These are phyloP conservation scores for Philaenus spumarius DNA, from an alignment of 1,140 invertebrate species.

Conservation along the genomic window DNA sequence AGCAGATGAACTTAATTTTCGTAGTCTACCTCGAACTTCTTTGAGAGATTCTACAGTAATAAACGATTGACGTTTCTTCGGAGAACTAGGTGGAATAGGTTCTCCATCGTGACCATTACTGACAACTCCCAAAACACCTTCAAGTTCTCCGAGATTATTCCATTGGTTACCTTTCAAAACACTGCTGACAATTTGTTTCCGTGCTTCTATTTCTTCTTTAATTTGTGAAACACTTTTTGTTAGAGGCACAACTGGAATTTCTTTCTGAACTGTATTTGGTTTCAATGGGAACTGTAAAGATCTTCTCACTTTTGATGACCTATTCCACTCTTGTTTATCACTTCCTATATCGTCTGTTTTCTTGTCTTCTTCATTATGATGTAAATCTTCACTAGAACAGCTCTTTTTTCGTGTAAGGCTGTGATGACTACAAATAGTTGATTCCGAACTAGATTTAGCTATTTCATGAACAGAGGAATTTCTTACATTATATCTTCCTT, in stretches of 20 bases:
- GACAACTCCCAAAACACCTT: slow-evolving; percentile 9
- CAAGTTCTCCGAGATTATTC: slow-evolving; percentile 16
- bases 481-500: background rate
- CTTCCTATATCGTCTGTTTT: background rate
- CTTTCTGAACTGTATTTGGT: slow-evolving; percentile 18
- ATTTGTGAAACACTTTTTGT: slow-evolving; percentile 12
- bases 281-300: slow-evolving; percentile 54
- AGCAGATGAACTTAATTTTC: slow-evolving; percentile 30
- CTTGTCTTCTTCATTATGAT: slow-evolving; percentile 6
- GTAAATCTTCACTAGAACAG: slow-evolving; percentile 20
- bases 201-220: slow-evolving; percentile 18
- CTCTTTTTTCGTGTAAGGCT: slow-evolving; percentile 9
- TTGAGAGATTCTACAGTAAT: slow-evolving; percentile 51
- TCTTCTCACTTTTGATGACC: slow-evolving; percentile 48
- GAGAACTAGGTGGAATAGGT: background rate
- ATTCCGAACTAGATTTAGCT: slow-evolving; percentile 5
- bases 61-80: slow-evolving; percentile 39
- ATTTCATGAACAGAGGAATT: background rate
- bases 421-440: slow-evolving; percentile 24
- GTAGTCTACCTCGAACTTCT: slow-evolving; percentile 47
- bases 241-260: background rate
- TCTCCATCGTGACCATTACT: slow-evolving; percentile 1
- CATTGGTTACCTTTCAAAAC: slow-evolving; percentile 10
- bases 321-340: slow-evolving; percentile 42
- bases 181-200: slow-evolving; percentile 12